Base-by-base conservation (phyloP, 1,140 invertebrate genomes). In the Aradophagus sp. region DNA sequence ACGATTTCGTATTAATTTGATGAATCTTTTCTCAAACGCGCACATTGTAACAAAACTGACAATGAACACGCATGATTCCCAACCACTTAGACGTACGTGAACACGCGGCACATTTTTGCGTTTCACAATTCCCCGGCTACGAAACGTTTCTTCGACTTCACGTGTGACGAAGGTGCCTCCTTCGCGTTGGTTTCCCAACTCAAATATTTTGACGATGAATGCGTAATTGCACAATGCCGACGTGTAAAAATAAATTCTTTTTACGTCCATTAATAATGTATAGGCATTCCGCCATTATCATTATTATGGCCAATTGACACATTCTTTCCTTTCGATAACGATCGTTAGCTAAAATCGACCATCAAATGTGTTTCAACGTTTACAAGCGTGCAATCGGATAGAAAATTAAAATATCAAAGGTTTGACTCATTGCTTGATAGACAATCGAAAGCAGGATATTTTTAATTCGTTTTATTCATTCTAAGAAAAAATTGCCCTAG, bases 201-300 rank as follows among this genome's bases (percentile, higher is more conserved):
- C 19, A 48, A 65, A 48, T 56, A 65, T 65, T 65, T 65, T 41
- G 47, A 52, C n/a, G 58, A 62, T 52, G 38, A 62, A 62, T 52
- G 45, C 14, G 8, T 11, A 26, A 55, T 53, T 45, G 12, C 32
- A 13, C 47, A 65, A 53, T 32, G 11, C 17, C 34, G 23, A 34
- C 26, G 27, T 23, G 12, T 36, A 26, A 41, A 19, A 61, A 50
- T 47, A 39, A 29, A 59, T n/a, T n/a, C n/a, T n/a, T n/a, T n/a
- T n/a, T n/a, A n/a, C n/a, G n/a, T n/a, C n/a, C n/a, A n/a, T n/a
- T n/a, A n/a, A n/a, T n/a, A n/a, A n/a, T n/a, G n/a, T n/a, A n/a
- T n/a, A n/a, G n/a, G n/a, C n/a, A n/a, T n/a, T n/a, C n/a, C n/a
- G n/a, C n/a, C n/a, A n/a, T n/a, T n/a, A n/a, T n/a, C n/a, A n/a